These are phyloP conservation scores for Apantesis nais DNA, from an alignment of 2,888 invertebrate species.

Conservation along the genomic window DNA sequence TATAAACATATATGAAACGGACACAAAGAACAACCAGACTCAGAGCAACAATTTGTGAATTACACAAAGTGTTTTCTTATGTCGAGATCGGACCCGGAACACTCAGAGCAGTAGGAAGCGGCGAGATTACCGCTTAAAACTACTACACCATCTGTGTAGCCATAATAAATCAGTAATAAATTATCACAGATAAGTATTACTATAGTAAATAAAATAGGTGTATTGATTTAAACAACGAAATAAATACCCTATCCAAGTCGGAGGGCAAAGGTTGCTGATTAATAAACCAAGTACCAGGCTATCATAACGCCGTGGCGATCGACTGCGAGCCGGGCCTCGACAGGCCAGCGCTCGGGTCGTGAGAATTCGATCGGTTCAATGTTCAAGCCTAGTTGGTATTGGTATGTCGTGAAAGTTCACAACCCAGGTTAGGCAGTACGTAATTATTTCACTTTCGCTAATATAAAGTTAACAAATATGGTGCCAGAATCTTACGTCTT, in stretches of 20 bases:
- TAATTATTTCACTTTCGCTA: conserved; percentile 42
- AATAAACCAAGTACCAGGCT: conserved; percentile 45
- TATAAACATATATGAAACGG: too few species aligned
- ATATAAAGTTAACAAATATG: conserved; percentile 29
- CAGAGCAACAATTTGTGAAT: too few species aligned
- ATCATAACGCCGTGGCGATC: conserved; percentile 40
- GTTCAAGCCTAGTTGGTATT: conserved; percentile 27
- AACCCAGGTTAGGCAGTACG: conserved; percentile 50
- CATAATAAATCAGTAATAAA: too few species aligned
- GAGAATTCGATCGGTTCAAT: conserved; percentile 49
- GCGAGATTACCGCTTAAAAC: too few species aligned
- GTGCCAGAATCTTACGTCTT: conserved; percentile 15
- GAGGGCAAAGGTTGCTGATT: conserved; percentile 39
- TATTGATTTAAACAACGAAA: conserved; percentile 16
- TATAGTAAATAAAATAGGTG: neutral
- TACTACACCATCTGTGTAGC: too few species aligned
- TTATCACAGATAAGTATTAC: neutral
- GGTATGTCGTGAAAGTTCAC: conserved; percentile 55
- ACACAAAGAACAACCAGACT: too few species aligned
- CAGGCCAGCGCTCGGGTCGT: conserved; percentile 46
- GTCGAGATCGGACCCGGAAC: too few species aligned
- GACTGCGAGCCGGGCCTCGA: conserved; percentile 27
- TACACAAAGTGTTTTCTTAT: too few species aligned
- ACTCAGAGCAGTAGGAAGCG: too few species aligned
- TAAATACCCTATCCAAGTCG: conserved; percentile 23